Conservation (phyloP, 2,797 vertebrate species). For the Gallinago solitaria region DNA sequence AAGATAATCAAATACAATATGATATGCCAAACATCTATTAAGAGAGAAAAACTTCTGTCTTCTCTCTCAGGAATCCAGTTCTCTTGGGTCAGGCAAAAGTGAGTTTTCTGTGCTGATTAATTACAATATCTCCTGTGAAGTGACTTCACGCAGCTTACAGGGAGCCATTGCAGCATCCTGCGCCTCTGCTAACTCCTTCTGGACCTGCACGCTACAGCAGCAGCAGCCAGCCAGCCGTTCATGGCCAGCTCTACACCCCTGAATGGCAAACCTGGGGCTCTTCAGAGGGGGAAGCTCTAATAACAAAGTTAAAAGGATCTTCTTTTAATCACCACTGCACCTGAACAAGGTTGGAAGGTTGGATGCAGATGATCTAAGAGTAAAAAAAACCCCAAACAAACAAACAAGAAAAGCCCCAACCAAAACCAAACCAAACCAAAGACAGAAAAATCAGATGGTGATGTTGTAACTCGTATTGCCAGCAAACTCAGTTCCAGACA, state of each 20-base stretch:
- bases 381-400: background rate
- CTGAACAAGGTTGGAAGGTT: background rate
- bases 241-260: background rate
- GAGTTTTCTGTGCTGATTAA: background rate
- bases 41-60: background rate
- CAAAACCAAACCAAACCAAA: background rate
- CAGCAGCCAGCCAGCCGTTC: background rate
- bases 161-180: background rate
- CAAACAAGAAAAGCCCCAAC: too few species aligned
- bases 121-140: background rate
- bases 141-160: background rate
- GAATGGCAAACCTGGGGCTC: background rate
- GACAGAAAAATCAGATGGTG: background rate
- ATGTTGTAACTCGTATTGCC: background rate
- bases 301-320: background rate
- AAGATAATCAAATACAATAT: constrained; percentile 5
- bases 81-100: background rate
- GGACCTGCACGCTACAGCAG: background rate
- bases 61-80: background rate
- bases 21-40: background rate
- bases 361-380: background rate
- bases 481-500: background rate
- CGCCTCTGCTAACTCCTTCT: background rate
- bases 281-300: background rate
- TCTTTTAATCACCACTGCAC: background rate